Base-by-base conservation (phyloP, 2,113 vertebrate species). In the Perca flavescens region DNA sequence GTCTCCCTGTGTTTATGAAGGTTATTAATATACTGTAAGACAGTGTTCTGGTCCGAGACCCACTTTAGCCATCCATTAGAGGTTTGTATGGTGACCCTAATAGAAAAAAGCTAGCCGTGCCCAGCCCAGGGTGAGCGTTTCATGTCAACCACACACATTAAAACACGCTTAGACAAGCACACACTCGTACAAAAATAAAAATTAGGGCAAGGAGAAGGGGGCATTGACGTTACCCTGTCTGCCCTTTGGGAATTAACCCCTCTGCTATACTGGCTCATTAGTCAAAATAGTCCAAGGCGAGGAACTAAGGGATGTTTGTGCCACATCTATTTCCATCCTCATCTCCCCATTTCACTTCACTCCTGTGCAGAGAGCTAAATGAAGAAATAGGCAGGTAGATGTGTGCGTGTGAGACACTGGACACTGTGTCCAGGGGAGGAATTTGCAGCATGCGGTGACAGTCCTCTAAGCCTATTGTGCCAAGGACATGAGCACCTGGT, bases 311-410 rank as follows among this genome's bases (percentile, higher is more conserved):
- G 61, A 79, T 86, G 54, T 79, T 80, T 82, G 88, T 86, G 88
- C 86, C 80, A 77, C 74, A 63, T 94, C 92, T 94, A 94, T 93
- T 94, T 94, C 68, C 17, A 88, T 89, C 89, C 80, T 71, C 74
- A 16, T 75, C 72, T 66, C 81, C 63, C 68, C 73, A 62, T 79
- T 82, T 85, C 65, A 60, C 68, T 50, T 60, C 52, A 49, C 49
- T 40, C 82, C 79, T 84, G 87, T 82, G 67, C 66, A 53, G 85
- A 90, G 87, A 74, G 74, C 71, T 74, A 28, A 28, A 28, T 28
- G 28, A 28, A 28, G 70, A 89, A 75, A 63, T 10, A 25, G 56
- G 66, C 80, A 89, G 86, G 89, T 88, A 88, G 74, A 16, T 36
- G 54, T 28, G 31, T 69, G 67, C 52, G 40, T 50, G 56, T 43